Conservation (phyloP, 2,113 vertebrate genomes). For the Scortum barcoo region DNA sequence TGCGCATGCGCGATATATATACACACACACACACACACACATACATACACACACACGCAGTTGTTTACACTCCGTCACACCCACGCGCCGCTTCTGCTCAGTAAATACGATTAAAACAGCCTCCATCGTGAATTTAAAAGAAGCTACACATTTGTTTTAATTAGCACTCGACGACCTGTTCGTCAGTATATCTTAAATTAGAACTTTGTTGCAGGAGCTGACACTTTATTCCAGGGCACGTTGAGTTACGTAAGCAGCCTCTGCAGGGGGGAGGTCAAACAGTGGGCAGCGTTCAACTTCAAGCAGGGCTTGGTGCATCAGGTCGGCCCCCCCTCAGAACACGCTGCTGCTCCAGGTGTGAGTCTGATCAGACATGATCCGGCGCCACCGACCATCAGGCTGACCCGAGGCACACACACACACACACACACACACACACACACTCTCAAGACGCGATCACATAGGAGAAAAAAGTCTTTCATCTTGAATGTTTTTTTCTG, state of each 20-base stretch:
- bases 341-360: constrained; percentile 7
- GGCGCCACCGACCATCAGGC: neutral
- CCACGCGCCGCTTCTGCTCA: neutral
- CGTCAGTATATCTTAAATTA: too few relatives aligned
- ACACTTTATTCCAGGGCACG: neutral
- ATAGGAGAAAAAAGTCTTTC: too few relatives aligned
- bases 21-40: too few relatives aligned
- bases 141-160: too few relatives aligned
- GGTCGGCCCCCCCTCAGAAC: neutral
- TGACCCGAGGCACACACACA: neutral
- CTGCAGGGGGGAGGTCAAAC: too few relatives aligned
- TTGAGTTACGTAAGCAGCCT: neutral
- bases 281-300: too few relatives aligned
- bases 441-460: too few relatives aligned
- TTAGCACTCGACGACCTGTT: too few relatives aligned
- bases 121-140: neutral
- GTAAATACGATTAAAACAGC: neutral
- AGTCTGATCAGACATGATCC: neutral
- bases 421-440: too few relatives aligned
- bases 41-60: too few relatives aligned
- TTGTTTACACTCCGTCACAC: constrained; percentile 17
- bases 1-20: constrained; percentile 77
- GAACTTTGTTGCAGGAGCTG: too few relatives aligned
- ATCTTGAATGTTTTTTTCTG: too few relatives aligned
- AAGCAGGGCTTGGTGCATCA: neutral